phyloP scores from a whole-genome alignment of 1,140 invertebrate species.

The Drosophila nannoptera region DNA sequence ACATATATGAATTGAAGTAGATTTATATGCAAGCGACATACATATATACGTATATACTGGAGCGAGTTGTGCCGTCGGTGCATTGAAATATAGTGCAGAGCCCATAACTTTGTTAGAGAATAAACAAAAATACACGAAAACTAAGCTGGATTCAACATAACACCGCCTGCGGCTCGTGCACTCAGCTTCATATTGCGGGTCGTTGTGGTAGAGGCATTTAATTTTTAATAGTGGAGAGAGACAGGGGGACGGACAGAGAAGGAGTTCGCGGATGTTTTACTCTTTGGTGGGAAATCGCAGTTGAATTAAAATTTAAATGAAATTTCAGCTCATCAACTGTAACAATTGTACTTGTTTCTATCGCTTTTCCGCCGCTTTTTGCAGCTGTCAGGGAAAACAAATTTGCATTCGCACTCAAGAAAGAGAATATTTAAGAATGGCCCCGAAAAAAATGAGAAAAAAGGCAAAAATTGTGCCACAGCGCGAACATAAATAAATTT shows the following conservation, averaged over 20 bases:
- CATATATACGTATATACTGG: no score
- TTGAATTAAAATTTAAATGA: slow-evolving; percentile 12
- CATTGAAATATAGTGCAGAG: no score
- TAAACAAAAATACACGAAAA: neutral
- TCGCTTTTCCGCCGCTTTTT: slow-evolving; percentile 1
- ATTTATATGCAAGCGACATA: no score
- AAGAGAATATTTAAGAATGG: slow-evolving; percentile 69
- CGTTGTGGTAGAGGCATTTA: neutral
- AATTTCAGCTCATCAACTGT: slow-evolving; percentile 22
- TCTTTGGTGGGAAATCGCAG: slow-evolving; percentile 15
- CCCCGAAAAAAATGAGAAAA: slow-evolving; percentile 60
- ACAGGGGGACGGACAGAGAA: no score
- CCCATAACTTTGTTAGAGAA: no score
- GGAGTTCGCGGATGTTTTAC: neutral
- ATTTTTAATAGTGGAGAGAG: slow-evolving; percentile 4
- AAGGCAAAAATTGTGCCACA: slow-evolving; percentile 69
- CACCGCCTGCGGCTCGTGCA: neutral
- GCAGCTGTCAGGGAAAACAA: slow-evolving; percentile 39
- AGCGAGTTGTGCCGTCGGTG: no score
- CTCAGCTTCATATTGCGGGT: no score
- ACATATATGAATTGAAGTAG: no score
- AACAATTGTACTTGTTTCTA: slow-evolving; percentile 2
- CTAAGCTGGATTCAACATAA: neutral
- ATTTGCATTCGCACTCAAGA: slow-evolving; percentile 72
- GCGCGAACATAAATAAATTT: slow-evolving; percentile 62